A percentile compares a stretch with the other conserved stretches of the same genome.
Conservation (phyloP, 2,888 invertebrate species). For the Rapana venosa region DNA sequence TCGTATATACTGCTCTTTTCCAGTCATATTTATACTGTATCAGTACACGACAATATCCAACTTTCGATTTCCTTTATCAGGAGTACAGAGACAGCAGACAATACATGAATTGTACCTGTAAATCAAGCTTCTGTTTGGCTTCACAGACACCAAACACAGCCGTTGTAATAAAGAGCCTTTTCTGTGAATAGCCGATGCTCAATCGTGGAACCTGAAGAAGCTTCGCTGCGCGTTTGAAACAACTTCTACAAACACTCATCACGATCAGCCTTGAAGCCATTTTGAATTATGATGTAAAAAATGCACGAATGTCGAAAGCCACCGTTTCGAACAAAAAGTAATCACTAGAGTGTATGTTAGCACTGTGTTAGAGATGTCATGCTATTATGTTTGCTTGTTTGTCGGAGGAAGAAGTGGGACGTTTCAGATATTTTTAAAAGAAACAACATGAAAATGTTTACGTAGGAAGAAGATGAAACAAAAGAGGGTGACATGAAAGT, state of each 20-base stretch:
- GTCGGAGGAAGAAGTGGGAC: no score
- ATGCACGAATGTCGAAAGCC: not conserved
- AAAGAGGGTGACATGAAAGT: no score
- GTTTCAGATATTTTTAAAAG: no score
- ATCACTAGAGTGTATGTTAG: not conserved
- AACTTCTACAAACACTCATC: not conserved
- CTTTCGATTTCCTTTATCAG: not conserved
- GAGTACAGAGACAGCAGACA: not conserved
- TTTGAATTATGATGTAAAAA: not conserved
- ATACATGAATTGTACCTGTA: not conserved
- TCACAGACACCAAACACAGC: not conserved
- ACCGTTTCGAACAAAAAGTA: not conserved
- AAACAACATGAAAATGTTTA: no score
- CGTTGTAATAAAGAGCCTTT: not conserved
- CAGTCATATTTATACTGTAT: no score
- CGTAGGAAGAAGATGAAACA: no score
- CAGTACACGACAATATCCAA: not conserved
- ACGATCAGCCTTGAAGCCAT: not conserved
- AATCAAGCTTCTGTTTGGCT: constrained; percentile 25
- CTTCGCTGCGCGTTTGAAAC: not conserved
- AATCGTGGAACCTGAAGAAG: not conserved
- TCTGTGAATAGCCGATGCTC: not conserved
- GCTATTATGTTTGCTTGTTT: no score
- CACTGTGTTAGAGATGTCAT: no score
- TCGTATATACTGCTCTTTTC: no score